These are phyloP conservation scores for Anisognathus igniventris DNA, from an alignment of 2,797 vertebrate genomes.

Conservation along the genomic window DNA sequence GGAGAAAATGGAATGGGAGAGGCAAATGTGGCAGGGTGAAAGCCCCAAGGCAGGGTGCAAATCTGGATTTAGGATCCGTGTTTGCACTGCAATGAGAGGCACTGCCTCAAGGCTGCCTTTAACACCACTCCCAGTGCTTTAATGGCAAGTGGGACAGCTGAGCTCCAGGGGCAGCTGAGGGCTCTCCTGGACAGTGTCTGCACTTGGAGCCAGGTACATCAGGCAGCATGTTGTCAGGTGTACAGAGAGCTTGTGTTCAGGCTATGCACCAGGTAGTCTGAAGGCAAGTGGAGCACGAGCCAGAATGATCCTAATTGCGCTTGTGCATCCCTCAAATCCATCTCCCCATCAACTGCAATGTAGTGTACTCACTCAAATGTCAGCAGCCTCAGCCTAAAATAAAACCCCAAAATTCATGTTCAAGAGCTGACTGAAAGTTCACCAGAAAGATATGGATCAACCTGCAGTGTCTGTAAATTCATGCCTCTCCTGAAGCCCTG, in stretches of 20 bases:
- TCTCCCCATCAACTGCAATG: background rate
- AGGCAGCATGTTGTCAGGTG: background rate
- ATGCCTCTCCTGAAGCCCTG: background rate
- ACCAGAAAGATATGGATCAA: background rate
- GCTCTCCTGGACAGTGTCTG: background rate
- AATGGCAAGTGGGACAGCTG: background rate
- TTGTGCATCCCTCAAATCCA: background rate
- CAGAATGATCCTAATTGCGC: background rate
- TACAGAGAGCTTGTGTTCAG: background rate
- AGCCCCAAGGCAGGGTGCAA: background rate
- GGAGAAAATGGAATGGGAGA: background rate
- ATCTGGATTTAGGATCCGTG: background rate
- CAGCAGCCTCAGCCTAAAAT: background rate
- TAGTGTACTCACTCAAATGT: background rate
- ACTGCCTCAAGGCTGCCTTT: background rate
- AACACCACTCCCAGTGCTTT: background rate
- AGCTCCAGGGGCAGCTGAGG: background rate
- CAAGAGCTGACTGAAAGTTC: background rate
- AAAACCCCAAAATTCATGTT: background rate
- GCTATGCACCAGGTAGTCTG: rapidly evolving
- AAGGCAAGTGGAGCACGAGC: background rate
- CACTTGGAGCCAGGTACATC: background rate
- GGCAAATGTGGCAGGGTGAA: background rate
- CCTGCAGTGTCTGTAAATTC: background rate
- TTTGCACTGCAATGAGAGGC: background rate